Conservation (phyloP, 2,888 invertebrate genomes). For the Napeogenes inachia region DNA sequence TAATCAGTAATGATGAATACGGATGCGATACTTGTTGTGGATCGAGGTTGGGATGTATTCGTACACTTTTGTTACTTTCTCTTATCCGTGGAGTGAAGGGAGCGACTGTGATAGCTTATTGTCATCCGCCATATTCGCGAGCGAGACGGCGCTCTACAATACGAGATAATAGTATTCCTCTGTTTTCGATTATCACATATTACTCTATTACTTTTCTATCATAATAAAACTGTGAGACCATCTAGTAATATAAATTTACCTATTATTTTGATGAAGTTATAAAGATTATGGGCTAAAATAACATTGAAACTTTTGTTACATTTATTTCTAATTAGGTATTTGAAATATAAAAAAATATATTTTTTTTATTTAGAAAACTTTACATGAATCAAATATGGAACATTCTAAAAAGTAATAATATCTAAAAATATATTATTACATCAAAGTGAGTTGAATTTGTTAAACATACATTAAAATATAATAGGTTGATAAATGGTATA, state of each 20-base stretch:
- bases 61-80: conserved; percentile 77
- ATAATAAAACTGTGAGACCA: conserved; percentile 5
- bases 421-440: background rate
- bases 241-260: background rate
- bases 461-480: too few relatives aligned
- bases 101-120: conserved; percentile 56
- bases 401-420: background rate
- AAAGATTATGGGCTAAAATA: background rate
- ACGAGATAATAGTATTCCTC: conserved; percentile 41
- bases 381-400: too few relatives aligned
- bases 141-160: conserved; percentile 58
- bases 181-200: conserved; percentile 39
- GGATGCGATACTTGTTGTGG: conserved; percentile 45
- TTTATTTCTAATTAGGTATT: conserved; percentile 4
- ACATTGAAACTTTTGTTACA: background rate
- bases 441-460: too few relatives aligned
- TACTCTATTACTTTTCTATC: conserved; percentile 23
- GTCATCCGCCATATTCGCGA: conserved; percentile 37
- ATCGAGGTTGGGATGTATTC: conserved; percentile 64
- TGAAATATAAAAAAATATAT: background rate
- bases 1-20: conserved; percentile 29
- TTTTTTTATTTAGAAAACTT: background rate
- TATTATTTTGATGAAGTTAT: background rate
- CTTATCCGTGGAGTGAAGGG: conserved; percentile 73
- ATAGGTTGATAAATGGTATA: too few relatives aligned